Evolutionary conservation across 1,140 invertebrate genomes (phyloP).

Genomic region (Hypsibius dujardini): DNA sequence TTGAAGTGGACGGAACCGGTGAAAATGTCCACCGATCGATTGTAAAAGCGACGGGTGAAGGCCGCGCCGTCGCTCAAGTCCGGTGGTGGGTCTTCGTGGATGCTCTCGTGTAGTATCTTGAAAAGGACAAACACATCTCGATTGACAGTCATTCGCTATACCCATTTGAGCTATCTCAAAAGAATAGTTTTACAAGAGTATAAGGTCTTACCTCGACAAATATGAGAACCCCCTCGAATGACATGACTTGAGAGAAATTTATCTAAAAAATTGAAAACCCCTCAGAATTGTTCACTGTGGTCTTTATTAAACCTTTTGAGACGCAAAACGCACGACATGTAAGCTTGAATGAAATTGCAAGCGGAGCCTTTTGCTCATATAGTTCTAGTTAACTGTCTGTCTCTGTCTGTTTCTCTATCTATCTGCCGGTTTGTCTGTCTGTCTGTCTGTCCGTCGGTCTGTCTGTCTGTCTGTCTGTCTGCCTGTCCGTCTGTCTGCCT

Average conservation of each 20-base stretch:
- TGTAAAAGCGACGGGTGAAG: not conserved
- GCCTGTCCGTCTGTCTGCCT: no score
- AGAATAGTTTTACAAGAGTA: no score
- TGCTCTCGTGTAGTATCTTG: not conserved
- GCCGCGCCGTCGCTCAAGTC: not conserved
- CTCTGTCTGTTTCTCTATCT: no score
- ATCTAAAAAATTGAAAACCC: no score
- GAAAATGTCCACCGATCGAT: not conserved
- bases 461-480: no score
- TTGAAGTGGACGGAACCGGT: not conserved
- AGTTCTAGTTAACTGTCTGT: no score
- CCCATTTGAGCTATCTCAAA: no score
- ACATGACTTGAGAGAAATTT: slow-evolving; percentile 2
- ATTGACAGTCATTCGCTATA: no score
- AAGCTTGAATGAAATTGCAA: not conserved
- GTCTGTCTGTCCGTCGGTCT: no score
- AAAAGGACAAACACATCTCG: no score
- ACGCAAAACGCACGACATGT: not conserved
- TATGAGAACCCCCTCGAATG: not conserved
- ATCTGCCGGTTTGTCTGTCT: no score
- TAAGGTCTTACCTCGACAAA: not conserved
- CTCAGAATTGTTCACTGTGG: not conserved
- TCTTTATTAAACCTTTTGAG: not conserved
- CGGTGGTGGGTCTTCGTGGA: not conserved
- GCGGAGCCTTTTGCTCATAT: no score